phyloP scores from a whole-genome alignment of 2,888 invertebrate species.

The Mythimna ferrago region DNA sequence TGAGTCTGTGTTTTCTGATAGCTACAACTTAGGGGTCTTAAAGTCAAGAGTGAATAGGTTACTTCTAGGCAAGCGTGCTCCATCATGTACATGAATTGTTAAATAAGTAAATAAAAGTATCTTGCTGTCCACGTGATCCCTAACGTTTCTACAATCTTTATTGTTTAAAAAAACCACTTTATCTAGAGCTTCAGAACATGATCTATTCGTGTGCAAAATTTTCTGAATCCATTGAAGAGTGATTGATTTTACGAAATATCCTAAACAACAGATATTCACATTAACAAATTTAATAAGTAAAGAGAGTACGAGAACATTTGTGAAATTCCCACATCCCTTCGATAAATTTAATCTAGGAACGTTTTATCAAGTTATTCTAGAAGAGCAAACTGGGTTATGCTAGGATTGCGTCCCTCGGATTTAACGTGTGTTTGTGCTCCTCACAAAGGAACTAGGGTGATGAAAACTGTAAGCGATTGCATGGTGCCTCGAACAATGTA shows the following conservation, averaged over 20 bases:
- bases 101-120: too few relatives aligned
- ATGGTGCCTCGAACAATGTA: slow-evolving; percentile 3
- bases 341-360: slow-evolving; percentile 3
- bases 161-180: too few relatives aligned
- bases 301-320: background rate
- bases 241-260: background rate
- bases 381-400: slow-evolving; percentile 21
- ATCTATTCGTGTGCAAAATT: background rate
- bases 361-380: slow-evolving; percentile 45
- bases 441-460: slow-evolving; percentile 47
- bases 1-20: too few relatives aligned
- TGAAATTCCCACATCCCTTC: background rate
- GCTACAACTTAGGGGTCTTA: too few relatives aligned
- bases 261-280: background rate
- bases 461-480: slow-evolving; percentile 38
- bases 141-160: too few relatives aligned
- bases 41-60: too few relatives aligned
- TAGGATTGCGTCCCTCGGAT: slow-evolving; percentile 30
- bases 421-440: slow-evolving; percentile 34
- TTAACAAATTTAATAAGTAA: background rate
- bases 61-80: too few relatives aligned
- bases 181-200: background rate
- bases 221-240: background rate
- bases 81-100: too few relatives aligned
- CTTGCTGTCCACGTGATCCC: too few relatives aligned